These are phyloP conservation scores for Drosophila pachea DNA, from an alignment of 1,140 invertebrate genomes.

Conservation along the genomic window DNA sequence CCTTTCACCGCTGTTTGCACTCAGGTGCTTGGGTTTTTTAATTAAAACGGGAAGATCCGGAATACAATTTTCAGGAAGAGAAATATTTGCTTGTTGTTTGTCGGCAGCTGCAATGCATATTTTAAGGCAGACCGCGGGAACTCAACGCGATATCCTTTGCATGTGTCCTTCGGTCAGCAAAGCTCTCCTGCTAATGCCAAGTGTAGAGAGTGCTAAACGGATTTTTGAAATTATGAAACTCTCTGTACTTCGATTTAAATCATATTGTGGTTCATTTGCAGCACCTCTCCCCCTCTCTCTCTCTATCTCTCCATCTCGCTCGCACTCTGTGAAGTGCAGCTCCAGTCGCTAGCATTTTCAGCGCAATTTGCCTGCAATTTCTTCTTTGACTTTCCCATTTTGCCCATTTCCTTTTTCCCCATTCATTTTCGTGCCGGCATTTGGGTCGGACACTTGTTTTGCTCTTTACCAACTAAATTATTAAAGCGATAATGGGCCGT, in stretches of 20 bases:
- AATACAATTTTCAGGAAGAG: constrained; percentile 30
- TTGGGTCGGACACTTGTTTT: constrained; percentile 13
- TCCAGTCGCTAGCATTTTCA: constrained; percentile 19
- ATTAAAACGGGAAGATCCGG: constrained; percentile 55
- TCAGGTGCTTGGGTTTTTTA: constrained; percentile 41
- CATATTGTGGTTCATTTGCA: constrained; percentile 62
- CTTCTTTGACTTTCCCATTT: constrained; percentile 24
- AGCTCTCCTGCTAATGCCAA: constrained; percentile 9
- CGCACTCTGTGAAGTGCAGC: constrained; percentile 28
- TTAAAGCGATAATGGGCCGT: constrained; percentile 72
- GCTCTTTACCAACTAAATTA: constrained; percentile 56
- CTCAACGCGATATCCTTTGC: constrained; percentile 23
- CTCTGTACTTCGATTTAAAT: constrained; percentile 48
- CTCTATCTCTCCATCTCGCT: too few species aligned
- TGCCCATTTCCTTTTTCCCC: constrained; percentile 25
- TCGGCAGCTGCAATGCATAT: constrained; percentile 23
- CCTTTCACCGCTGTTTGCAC: constrained; percentile 3
- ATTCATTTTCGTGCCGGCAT: constrained; percentile 7
- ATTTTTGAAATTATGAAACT: constrained; percentile 39
- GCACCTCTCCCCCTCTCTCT: not conserved
- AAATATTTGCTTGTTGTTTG: constrained; percentile 40
- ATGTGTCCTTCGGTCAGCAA: constrained; percentile 2
- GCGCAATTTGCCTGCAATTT: constrained; percentile 41
- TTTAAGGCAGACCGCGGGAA: too few species aligned
- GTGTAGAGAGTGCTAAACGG: constrained; percentile 20